Evolutionary conservation across 2,797 vertebrate species (phyloP).

Genomic region (Cynodonichthys magdalenae): DNA sequence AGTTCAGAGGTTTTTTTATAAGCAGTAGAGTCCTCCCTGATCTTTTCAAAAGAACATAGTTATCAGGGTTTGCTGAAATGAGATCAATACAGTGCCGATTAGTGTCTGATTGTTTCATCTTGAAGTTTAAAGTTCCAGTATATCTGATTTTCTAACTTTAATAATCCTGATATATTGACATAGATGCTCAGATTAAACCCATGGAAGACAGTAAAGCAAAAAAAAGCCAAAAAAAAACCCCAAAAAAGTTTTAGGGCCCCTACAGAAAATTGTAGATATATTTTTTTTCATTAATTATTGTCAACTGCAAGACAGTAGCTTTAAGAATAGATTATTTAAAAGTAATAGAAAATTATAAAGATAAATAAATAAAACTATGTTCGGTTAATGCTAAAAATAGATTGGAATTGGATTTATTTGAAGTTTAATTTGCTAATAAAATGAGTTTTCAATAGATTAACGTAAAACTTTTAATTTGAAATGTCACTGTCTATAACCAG

Average conservation of each 20-base stretch:
- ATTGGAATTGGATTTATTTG: background rate
- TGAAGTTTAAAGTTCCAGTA: background rate
- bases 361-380: background rate
- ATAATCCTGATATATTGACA: background rate
- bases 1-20: background rate
- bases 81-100: slow-evolving; percentile 1
- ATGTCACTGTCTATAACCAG: too few species aligned
- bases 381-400: background rate
- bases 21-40: background rate
- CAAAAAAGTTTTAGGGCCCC: background rate
- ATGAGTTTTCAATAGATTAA: too few species aligned
- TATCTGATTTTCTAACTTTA: background rate
- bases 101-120: slow-evolving; percentile 24
- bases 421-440: background rate
- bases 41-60: background rate
- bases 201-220: background rate
- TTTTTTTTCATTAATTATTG: background rate
- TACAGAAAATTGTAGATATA: background rate
- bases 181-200: slow-evolving; percentile 4
- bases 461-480: too few species aligned
- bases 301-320: background rate
- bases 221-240: background rate
- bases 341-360: background rate
- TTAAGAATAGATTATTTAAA: background rate
- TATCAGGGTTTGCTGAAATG: background rate